Evolutionary conservation across 2,113 vertebrate genomes (phyloP).

Genomic region (Ariopsis seemanni): DNA sequence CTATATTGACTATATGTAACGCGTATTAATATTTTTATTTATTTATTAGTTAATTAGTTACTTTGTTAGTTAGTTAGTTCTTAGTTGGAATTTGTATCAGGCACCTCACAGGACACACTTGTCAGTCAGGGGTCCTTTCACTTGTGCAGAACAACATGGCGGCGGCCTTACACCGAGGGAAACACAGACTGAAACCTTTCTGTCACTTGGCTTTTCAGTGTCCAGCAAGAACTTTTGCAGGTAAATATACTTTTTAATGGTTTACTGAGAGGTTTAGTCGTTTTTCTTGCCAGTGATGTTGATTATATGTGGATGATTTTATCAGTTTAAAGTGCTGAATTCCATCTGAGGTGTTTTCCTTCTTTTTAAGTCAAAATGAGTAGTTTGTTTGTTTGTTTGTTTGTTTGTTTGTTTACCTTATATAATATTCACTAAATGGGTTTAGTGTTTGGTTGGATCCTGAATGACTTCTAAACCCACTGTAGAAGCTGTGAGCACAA

Average conservation of each 20-base stretch:
- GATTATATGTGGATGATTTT: not conserved
- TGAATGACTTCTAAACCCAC: not conserved
- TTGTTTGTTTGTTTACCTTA: not conserved
- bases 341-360: not conserved
- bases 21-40: not conserved
- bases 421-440: not conserved
- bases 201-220: slow-evolving; percentile 19
- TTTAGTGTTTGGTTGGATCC: too few species aligned
- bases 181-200: slow-evolving; percentile 63
- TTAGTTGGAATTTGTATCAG: slow-evolving; percentile 48
- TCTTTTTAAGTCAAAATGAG: not conserved
- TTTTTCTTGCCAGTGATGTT: not conserved
- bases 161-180: slow-evolving; percentile 64
- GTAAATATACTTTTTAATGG: slow-evolving; percentile 50
- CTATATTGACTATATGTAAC: not conserved
- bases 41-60: not conserved
- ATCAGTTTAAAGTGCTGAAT: not conserved
- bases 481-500: not conserved
- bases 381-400: not conserved
- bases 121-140: slow-evolving; percentile 56
- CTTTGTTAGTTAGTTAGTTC: not conserved
- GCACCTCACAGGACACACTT: slow-evolving; percentile 54
- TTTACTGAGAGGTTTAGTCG: too few species aligned
- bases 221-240: slow-evolving; percentile 62
- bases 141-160: slow-evolving; percentile 68